Evolutionary conservation across 30 jellyfish, hydroid and myxozoan genomes (phyloP).

Genomic region (Euphysa ruthae): DNA sequence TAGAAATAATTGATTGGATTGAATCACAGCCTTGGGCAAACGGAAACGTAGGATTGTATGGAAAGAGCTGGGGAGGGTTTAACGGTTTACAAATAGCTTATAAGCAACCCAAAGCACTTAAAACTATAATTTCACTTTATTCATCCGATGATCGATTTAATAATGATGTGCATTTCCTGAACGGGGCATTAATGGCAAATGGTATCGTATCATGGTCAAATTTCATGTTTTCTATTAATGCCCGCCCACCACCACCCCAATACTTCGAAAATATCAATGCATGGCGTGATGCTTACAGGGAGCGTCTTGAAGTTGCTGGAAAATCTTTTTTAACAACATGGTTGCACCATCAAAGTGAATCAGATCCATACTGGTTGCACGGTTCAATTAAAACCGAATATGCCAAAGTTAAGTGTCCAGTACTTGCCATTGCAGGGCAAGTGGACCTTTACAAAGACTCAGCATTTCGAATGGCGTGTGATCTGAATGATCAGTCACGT

Average conservation of each 20-base stretch:
- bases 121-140: slow-evolving; percentile 22
- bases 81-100: slow-evolving; percentile 46
- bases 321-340: slow-evolving; percentile 10
- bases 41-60: slow-evolving; percentile 46
- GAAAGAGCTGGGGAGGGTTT: slow-evolving; percentile 54
- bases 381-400: slow-evolving; percentile 9
- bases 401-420: slow-evolving; percentile 23
- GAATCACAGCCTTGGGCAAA: slow-evolving; percentile 26
- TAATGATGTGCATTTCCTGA: slow-evolving; percentile 35
- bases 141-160: slow-evolving; percentile 31
- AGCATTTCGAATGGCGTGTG: slow-evolving; percentile 33
- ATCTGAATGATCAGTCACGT: slow-evolving; percentile 12
- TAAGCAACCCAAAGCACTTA: slow-evolving; percentile 32
- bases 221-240: slow-evolving; percentile 11
- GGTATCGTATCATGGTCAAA: slow-evolving; percentile 24
- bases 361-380: slow-evolving; percentile 29
- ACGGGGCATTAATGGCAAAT: slow-evolving; percentile 17
- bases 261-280: slow-evolving; percentile 6
- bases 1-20: slow-evolving; percentile 33
- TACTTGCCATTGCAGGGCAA: slow-evolving; percentile 22
- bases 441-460: slow-evolving; percentile 25
- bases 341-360: slow-evolving; percentile 15
- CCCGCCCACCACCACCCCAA: slow-evolving; percentile 39
- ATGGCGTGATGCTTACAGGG: slow-evolving; percentile 16
- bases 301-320: slow-evolving; percentile 7